Base-by-base conservation (phyloP, 2,797 vertebrate species). In the Acanthiza pusilla region DNA sequence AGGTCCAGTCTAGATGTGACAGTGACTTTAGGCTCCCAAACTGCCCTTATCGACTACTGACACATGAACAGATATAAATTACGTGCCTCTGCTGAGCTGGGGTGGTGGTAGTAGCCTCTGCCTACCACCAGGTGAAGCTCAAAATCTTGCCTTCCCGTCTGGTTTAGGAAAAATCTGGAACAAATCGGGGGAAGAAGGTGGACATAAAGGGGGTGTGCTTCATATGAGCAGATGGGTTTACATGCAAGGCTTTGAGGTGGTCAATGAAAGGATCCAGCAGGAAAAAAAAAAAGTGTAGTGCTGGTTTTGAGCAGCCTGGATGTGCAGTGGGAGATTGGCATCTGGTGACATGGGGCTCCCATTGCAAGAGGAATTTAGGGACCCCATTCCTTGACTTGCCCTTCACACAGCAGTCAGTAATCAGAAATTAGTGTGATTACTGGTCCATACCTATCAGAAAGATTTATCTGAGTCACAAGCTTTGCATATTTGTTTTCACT, bases 21-120 rank as follows among this genome's bases (percentile, higher is more conserved):
- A 7, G 57, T 67, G 20, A 15, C 16, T 48, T 62, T 4, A 60
- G 21, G 8, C 10, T 83, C 54, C 16, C 32, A 65, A 13, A 18
- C 11, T 53, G 5, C 66, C 66, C 0, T 0, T 42, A n/a, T n/a
- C 11, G 2, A 0, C 11, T 32, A 9, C 40, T 58, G 38, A 26
- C 10, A 18, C 4, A 20, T 16, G 26, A 74, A 27, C 2, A 65
- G 19, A 6, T 7, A 29, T 1, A 62, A 72, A 78, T 38, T 13
- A 9, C 1, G 0, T 61, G 4, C 19, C 34, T 84, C 43, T 77
- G 1, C 20, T 53, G 32, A 53, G 9, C 0, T 51, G 20, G 6
- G 7, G 4, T 23, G 19, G 9, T 47, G 14, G 2, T 34, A 5
- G 22, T n/a, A 55, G 5, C 10, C 62, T 61, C 55, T 75, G 9